Conservation (phyloP, 2,797 vertebrate genomes). For the Pachyuromys duprasi region DNA sequence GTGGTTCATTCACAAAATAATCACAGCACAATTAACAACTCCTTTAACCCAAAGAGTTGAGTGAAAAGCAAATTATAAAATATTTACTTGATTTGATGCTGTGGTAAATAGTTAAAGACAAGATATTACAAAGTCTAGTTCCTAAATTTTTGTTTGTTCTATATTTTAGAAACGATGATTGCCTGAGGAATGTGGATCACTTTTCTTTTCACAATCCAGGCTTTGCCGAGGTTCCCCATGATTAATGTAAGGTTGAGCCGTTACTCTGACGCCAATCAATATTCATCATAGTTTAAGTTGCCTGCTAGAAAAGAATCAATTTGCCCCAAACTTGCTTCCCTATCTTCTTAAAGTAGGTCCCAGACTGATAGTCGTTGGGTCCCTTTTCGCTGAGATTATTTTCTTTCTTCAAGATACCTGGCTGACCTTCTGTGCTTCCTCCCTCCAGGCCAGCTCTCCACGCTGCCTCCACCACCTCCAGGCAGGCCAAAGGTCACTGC, state of each 20-base stretch:
- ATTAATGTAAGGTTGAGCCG: neutral
- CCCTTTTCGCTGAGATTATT: neutral
- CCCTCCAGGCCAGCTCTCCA: constrained; percentile 74
- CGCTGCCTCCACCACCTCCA: constrained; percentile 85
- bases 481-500: constrained; percentile 86
- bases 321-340: neutral
- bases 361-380: neutral
- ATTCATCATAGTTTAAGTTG: neutral
- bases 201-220: neutral
- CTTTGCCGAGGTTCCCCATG: neutral
- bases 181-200: neutral
- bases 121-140: neutral
- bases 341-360: neutral
- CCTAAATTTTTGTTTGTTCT: neutral
- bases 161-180: constrained; percentile 26
- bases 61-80: constrained; percentile 48
- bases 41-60: neutral
- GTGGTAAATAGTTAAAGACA: neutral
- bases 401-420: neutral
- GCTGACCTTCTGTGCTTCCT: constrained; percentile 53
- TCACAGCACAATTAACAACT: neutral
- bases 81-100: neutral
- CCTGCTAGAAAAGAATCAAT: constrained; percentile 4
- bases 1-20: neutral
- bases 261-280: neutral